Evolutionary conservation across 2,113 vertebrate genomes (phyloP).

Genomic region (Brachyhypopomus occidentalis): DNA sequence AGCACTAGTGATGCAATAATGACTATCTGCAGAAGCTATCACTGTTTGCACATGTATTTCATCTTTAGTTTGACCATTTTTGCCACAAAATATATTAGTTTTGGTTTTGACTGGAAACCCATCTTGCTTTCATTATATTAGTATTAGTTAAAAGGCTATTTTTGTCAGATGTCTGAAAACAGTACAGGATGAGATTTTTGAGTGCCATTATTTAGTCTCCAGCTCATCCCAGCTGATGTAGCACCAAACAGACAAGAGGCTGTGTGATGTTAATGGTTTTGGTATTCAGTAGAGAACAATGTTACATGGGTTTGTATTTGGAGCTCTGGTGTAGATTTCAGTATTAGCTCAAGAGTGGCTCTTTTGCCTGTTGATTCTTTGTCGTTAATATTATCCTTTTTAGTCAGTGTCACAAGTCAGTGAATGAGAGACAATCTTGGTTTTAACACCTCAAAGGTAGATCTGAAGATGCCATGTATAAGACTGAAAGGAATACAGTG

Average conservation of each 20-base stretch:
- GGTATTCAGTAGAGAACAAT: background rate
- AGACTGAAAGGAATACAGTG: background rate
- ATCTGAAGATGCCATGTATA: background rate
- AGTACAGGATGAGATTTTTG: slow-evolving; percentile 22
- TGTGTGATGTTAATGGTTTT: background rate
- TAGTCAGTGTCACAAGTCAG: background rate
- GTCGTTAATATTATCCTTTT: slow-evolving; percentile 3
- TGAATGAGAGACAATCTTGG: background rate
- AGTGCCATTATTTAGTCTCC: slow-evolving; percentile 5
- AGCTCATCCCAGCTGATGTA: slow-evolving; percentile 46
- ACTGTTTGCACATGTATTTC: slow-evolving; percentile 42
- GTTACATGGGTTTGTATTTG: background rate
- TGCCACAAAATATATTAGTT: background rate
- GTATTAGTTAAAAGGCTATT: background rate
- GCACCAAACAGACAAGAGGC: slow-evolving; percentile 28
- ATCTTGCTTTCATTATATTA: background rate
- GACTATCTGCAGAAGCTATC: slow-evolving; percentile 3
- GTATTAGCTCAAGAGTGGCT: slow-evolving; percentile 20
- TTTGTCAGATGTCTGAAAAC: background rate
- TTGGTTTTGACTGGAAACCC: background rate
- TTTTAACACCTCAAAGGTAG: background rate
- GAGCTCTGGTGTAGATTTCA: background rate
- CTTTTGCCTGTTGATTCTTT: slow-evolving; percentile 8
- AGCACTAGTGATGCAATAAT: slow-evolving; percentile 34
- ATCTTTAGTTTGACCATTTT: slow-evolving; percentile 14